phyloP scores from a whole-genome alignment of 2,888 invertebrate species.

The Epsilonema sp. region DNA sequence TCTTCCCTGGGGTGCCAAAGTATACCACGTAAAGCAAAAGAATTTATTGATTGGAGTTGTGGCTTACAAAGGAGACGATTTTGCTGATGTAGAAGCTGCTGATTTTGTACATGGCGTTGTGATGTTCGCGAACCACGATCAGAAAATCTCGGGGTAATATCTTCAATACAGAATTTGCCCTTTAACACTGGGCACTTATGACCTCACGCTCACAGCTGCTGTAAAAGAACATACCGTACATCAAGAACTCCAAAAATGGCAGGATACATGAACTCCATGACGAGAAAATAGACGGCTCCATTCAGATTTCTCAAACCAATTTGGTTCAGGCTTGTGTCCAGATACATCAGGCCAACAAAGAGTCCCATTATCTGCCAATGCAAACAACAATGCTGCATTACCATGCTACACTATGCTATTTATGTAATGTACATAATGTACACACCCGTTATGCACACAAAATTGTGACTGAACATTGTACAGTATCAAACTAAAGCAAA shows the following conservation, averaged over 20 bases:
- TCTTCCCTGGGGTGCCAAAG: too few species aligned
- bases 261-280: slow-evolving; percentile 76
- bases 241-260: slow-evolving; percentile 74
- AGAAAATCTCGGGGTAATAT: slow-evolving; percentile 69
- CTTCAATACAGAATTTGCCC: slow-evolving; percentile 37
- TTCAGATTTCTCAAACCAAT: slow-evolving; percentile 82
- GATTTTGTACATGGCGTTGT: slow-evolving; percentile 69
- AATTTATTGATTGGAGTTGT: too few species aligned
- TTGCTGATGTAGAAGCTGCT: slow-evolving; percentile 18
- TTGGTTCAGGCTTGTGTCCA: slow-evolving; percentile 55
- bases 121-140: slow-evolving; percentile 63
- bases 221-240: too few species aligned
- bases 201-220: too few species aligned
- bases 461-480: too few species aligned
- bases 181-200: too few species aligned
- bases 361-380: slow-evolving; percentile 5
- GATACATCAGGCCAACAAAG: slow-evolving; percentile 61
- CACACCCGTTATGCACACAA: too few species aligned
- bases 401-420: too few species aligned
- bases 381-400: too few species aligned
- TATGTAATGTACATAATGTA: too few species aligned
- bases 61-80: slow-evolving; percentile 10
- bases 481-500: too few species aligned
- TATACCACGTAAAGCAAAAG: too few species aligned
- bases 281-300: slow-evolving; percentile 63